Percentiles rank a stretch among this genome's conserved stretches.
phyloP scores from a whole-genome alignment of 2,797 vertebrate species.

The Sebastes itinus region DNA sequence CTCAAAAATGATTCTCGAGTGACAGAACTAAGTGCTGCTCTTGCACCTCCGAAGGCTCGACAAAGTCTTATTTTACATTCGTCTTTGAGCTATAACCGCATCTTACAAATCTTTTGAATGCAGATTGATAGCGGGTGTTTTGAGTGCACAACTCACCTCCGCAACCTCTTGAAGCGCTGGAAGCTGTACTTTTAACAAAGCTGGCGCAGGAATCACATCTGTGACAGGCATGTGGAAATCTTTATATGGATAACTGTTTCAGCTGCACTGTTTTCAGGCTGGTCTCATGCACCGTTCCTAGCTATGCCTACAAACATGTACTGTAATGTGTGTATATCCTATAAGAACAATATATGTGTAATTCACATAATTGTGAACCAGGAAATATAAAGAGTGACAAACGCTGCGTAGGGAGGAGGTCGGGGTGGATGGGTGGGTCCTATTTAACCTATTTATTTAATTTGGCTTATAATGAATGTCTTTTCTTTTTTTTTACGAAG shows the following conservation, averaged over 20 bases:
- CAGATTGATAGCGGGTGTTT: not conserved
- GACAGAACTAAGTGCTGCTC: slow-evolving; percentile 31
- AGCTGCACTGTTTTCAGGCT: not conserved
- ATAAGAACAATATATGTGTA: too few relatives aligned
- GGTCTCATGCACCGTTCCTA: not conserved
- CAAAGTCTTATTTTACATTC: not conserved
- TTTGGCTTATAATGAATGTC: not conserved
- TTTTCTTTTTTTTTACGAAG: not conserved
- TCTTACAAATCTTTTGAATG: slow-evolving; percentile 18
- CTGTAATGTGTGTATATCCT: not conserved
- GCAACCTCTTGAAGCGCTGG: not conserved
- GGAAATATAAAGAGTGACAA: too few relatives aligned
- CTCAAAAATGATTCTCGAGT: slow-evolving; percentile 18
- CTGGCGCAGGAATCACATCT: slow-evolving; percentile 28
- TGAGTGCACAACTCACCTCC: not conserved
- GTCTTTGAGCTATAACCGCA: not conserved
- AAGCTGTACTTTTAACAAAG: slow-evolving; percentile 38
- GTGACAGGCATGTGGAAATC: slow-evolving; percentile 39
- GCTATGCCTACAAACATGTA: not conserved
- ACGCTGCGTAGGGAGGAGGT: too few relatives aligned
- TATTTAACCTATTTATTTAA: not conserved
- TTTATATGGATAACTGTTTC: slow-evolving; percentile 27
- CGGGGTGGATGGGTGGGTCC: too few relatives aligned
- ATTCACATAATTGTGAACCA: too few relatives aligned
- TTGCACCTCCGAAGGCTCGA: slow-evolving; percentile 2